These are phyloP conservation scores for Gymnothorax javanicus DNA, from an alignment of 2,797 vertebrate species.

Conservation along the genomic window DNA sequence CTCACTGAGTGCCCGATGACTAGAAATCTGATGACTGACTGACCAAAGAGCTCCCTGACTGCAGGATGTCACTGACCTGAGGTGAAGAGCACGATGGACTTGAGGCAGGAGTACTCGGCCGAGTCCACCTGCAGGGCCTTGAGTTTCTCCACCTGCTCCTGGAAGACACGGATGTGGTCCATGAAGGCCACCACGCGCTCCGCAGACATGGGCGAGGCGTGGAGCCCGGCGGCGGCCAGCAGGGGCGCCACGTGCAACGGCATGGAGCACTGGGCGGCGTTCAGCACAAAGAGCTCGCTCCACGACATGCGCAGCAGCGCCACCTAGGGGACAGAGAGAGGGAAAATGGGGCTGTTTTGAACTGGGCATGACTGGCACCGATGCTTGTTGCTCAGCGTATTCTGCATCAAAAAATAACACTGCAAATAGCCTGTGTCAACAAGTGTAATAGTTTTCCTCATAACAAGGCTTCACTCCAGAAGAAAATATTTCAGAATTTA, in stretches of 20 bases:
- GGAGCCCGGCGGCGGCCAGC: constrained; percentile 82
- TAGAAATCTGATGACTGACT: no score
- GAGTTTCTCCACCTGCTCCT: constrained; percentile 88
- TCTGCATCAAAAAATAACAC: neutral
- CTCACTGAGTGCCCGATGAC: no score
- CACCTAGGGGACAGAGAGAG: constrained; percentile 61
- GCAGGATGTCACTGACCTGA: constrained; percentile 71
- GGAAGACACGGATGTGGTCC: constrained; percentile 88
- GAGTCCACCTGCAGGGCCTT: constrained; percentile 84
- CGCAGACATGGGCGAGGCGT: constrained; percentile 83
- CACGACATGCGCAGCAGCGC: constrained; percentile 83
- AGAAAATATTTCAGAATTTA: no score
- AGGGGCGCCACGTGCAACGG: constrained; percentile 83
- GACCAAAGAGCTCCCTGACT: no score
- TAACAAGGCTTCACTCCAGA: no score
- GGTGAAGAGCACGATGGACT: constrained; percentile 84
- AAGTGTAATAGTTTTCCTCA: no score
- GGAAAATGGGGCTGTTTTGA: neutral
- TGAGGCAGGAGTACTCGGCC: constrained; percentile 84
- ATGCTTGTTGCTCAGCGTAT: neutral
- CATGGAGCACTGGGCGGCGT: constrained; percentile 85
- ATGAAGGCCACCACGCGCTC: constrained; percentile 86
- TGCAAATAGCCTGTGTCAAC: no score
- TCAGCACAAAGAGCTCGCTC: constrained; percentile 88
- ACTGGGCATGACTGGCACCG: neutral